A percentile compares a stretch with the other conserved stretches of the same genome.
Conservation (phyloP, 2,888 invertebrate species). For the Salticus scenicus region DNA sequence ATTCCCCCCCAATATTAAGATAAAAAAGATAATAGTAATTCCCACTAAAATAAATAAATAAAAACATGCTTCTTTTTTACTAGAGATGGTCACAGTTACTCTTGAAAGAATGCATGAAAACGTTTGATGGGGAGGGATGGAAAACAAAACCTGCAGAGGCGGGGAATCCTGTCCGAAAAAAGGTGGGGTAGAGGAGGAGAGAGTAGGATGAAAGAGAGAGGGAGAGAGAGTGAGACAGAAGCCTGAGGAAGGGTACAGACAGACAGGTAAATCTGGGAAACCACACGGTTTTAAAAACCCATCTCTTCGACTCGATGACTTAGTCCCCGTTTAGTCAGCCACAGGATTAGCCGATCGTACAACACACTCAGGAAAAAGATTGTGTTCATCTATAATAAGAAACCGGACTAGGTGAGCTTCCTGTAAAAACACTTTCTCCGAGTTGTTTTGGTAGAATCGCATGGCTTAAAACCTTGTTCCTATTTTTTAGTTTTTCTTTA, state of each 20-base stretch:
- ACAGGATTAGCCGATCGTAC: constrained; percentile 6
- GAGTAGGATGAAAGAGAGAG: constrained; percentile 52
- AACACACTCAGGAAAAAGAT: not conserved
- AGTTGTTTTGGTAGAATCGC: constrained; percentile 42
- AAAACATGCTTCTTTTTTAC: not conserved
- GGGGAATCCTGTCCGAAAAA: constrained; percentile 32
- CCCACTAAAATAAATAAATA: constrained; percentile 21
- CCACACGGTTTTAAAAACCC: constrained; percentile 63
- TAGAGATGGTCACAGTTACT: constrained; percentile 2
- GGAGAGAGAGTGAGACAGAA: constrained; percentile 34
- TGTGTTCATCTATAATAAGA: constrained; percentile 10
- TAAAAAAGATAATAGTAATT: constrained; percentile 10
- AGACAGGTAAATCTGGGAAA: constrained; percentile 51
- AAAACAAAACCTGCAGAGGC: constrained; percentile 26
- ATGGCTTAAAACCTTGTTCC: constrained; percentile 34
- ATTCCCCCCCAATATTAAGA: not conserved
- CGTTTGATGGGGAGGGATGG: not conserved
- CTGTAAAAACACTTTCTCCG: constrained; percentile 6
- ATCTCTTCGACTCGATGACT: constrained; percentile 40
- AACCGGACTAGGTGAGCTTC: constrained; percentile 24
- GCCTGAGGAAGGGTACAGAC: constrained; percentile 51
- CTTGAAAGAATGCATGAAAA: constrained; percentile 16
- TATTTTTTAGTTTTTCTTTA: constrained; percentile 1
- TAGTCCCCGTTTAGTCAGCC: constrained; percentile 23
- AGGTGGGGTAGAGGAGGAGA: constrained; percentile 20